Conservation (phyloP, 2,797 vertebrate species). For the Fratercula arctica region DNA sequence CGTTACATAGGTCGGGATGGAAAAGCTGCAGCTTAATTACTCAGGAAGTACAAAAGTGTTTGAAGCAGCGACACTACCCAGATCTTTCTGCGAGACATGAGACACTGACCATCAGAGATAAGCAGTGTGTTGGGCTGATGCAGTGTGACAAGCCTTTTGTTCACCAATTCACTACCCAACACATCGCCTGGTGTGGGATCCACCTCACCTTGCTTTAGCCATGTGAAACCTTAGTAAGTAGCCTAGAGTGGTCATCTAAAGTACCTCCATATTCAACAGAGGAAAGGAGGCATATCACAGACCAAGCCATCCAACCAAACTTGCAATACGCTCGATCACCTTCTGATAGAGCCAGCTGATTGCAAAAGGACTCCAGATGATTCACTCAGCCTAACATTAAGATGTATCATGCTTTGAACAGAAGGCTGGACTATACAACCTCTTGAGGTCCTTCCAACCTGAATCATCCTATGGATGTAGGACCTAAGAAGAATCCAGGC, state of each 20-base stretch:
- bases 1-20: not conserved
- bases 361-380: not conserved
- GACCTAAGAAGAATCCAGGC: not conserved
- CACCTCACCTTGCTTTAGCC: not conserved
- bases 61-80: not conserved
- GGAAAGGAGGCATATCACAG: not conserved
- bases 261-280: not conserved
- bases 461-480: rapidly evolving
- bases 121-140: not conserved
- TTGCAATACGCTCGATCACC: not conserved
- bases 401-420: not conserved
- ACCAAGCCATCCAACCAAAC: not conserved
- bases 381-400: not conserved
- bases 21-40: not conserved
- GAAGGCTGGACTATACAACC: rapidly evolving
- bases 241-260: not conserved
- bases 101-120: not conserved
- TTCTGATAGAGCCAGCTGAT: not conserved
- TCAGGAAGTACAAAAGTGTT: not conserved
- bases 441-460: not conserved
- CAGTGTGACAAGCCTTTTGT: not conserved
- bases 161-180: not conserved
- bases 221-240: not conserved
- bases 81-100: not conserved
- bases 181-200: not conserved